A percentile compares a stretch with the other conserved stretches of the same genome.
These are phyloP conservation scores for Euplagia quadripunctaria DNA, from an alignment of 2,888 invertebrate species.

Conservation along the genomic window DNA sequence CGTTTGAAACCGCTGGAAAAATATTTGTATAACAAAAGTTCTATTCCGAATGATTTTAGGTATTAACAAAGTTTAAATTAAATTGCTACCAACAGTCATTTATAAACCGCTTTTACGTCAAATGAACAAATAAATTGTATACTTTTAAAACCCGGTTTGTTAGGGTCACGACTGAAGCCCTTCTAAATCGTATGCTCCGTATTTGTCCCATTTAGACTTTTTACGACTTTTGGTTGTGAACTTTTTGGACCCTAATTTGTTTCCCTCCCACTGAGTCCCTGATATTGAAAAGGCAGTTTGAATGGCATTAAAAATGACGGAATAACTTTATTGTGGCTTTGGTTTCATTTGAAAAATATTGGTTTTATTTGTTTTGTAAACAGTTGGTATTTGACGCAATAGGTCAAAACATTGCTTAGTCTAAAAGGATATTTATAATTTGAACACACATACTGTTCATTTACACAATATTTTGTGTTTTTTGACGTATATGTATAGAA, in stretches of 20 bases:
- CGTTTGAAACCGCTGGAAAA: no score
- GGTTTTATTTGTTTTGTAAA: not conserved
- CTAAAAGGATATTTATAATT: not conserved
- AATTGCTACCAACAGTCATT: not conserved
- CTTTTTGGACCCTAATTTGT: conserved; percentile 35
- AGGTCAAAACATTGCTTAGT: not conserved
- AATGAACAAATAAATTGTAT: conserved; percentile 12
- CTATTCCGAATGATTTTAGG: not conserved
- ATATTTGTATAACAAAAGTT: not conserved
- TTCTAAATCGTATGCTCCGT: conserved; percentile 28
- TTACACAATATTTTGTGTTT: no score
- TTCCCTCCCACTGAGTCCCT: conserved; percentile 24
- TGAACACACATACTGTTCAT: not conserved
- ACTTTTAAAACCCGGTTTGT: conserved; percentile 20
- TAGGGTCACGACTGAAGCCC: conserved; percentile 25
- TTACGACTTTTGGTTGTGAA: conserved; percentile 34
- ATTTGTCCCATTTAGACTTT: conserved; percentile 35
- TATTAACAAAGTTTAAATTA: not conserved
- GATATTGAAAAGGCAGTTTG: conserved; percentile 27
- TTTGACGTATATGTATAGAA: not conserved
- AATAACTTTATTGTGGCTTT: conserved; percentile 7
- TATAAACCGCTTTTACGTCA: conserved; percentile 3
- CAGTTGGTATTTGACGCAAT: not conserved
- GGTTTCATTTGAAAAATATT: conserved; percentile 3
- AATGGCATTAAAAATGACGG: conserved; percentile 11